Percentiles rank a stretch among this genome's conserved stretches.
These are phyloP conservation scores for Onthophagus taurus DNA, from an alignment of 1,140 invertebrate genomes.

Conservation along the genomic window DNA sequence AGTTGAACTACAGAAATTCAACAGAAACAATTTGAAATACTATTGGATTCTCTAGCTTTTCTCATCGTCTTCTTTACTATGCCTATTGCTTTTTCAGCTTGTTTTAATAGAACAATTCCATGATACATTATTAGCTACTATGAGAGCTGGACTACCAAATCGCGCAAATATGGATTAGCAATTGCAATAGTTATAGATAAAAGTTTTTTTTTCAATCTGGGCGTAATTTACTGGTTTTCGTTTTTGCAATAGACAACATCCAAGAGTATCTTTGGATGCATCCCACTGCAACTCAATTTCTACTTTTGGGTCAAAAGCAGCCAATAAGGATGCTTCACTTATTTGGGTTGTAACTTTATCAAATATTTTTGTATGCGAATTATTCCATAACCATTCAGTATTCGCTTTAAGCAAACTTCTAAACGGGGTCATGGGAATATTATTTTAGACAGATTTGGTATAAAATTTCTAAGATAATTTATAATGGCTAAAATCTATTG, in stretches of 20 bases:
- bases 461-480: conserved; percentile 9
- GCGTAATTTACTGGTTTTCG: conserved; percentile 31
- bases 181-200: conserved; percentile 3
- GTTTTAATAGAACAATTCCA: background rate
- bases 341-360: conserved; percentile 1
- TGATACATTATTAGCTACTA: background rate
- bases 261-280: conserved; percentile 28
- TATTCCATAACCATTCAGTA: background rate
- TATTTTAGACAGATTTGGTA: conserved; percentile 8
- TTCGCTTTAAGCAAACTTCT: conserved; percentile 6
- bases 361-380: background rate
- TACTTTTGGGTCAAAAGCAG: conserved; percentile 20
- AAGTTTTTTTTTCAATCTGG: conserved; percentile 23
- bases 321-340: conserved; percentile 3
- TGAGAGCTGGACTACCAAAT: background rate
- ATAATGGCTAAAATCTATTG: conserved; percentile 9
- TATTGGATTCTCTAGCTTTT: background rate
- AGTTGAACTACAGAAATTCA: conserved; percentile 1
- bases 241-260: conserved; percentile 25
- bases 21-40: conserved; percentile 1
- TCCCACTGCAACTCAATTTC: conserved; percentile 25
- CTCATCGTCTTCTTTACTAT: no score
- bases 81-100: conserved; percentile 2
- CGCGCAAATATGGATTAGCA: background rate
- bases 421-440: conserved; percentile 9